Evolutionary conservation across 2,888 invertebrate genomes (phyloP), one percentile per base, ranked within the genome.

Genomic region (Cryptus armator): DNA sequence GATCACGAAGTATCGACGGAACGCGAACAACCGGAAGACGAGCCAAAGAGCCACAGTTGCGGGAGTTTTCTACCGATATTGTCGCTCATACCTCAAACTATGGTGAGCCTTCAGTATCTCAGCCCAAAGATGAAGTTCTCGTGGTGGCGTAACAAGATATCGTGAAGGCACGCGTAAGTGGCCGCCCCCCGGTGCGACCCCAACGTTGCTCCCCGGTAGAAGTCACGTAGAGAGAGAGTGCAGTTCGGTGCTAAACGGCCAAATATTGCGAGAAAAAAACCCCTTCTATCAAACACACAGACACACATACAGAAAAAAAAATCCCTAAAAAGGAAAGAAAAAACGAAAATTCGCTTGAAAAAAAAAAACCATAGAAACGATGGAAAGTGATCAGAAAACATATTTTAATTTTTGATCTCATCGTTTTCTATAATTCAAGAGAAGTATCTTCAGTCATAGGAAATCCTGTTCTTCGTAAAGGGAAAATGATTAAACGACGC

Each of bases 101-200:
- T 93, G 67, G 89, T 92, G 82, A 92, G 93, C 86, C 92, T 93
- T 75, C 93, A 93, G 75, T 93, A 93, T 87, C 91, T 93, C 19
- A 94, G 93, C 81, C 95, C 95, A 83, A 94, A 95, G 90, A 95
- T 95, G 91, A 94, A 95, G 90, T 95, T 95, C 91, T 95, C 95
- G 71, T 95, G 95, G 95, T 96, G 96, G 96, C 95, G 95, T 72
- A 95, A 95, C 88, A 96, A 96, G 92, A 96, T 96, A 89, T 96
- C 96, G 95, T 96, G 96, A 96, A 94, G 92, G 86, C 91, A 92
- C 91, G 93, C 93, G 80, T 94, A 92, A 90, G 83, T 81, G 90
- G 71, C 62, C 67, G 43, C 44, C 37, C 44, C 37, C 56, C 19
- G 78, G 68, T 48, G 46, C 59, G 70, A 78, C 7, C 43, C 24